These are phyloP conservation scores for Leptobrachium ailaonicum DNA, from an alignment of 2,113 vertebrate genomes.

Conservation along the genomic window DNA sequence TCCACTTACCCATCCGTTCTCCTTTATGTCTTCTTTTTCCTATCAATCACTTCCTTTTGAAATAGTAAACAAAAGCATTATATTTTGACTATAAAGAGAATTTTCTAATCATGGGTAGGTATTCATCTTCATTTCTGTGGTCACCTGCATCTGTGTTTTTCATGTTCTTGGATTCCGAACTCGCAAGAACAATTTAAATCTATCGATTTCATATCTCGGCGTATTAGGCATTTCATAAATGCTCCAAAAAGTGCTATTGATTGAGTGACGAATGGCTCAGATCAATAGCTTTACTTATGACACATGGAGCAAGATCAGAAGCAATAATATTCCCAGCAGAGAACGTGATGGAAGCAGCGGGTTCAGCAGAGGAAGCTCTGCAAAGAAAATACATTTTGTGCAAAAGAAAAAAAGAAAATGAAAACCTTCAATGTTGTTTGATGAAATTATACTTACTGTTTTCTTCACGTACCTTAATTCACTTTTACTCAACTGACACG, in stretches of 20 bases:
- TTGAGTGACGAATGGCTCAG: slow-evolving; percentile 1
- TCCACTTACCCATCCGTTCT: too few relatives aligned
- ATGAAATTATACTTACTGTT: too few relatives aligned
- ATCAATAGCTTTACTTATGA: slow-evolving; percentile 10
- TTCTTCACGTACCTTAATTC: too few relatives aligned
- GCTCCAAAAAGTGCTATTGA: slow-evolving; percentile 27
- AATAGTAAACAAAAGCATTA: not conserved
- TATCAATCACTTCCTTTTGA: not conserved
- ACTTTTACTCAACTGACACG: too few relatives aligned
- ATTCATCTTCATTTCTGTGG: not conserved
- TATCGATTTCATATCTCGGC: slow-evolving; percentile 11
- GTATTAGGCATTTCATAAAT: slow-evolving; percentile 17
- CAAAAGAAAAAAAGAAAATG: too few relatives aligned
- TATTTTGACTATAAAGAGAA: not conserved
- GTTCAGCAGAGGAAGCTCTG: not conserved
- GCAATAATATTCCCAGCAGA: slow-evolving; percentile 13
- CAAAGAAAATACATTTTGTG: not conserved
- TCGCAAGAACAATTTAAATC: not conserved
- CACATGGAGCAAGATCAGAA: not conserved
- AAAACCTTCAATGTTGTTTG: too few relatives aligned
- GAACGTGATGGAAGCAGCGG: not conserved
- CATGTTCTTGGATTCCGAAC: not conserved
- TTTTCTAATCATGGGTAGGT: not conserved
- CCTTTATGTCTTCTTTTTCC: not conserved
- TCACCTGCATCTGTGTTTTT: not conserved